These are phyloP conservation scores for Plebejus anna DNA, from an alignment of 2,888 invertebrate genomes.

Conservation along the genomic window DNA sequence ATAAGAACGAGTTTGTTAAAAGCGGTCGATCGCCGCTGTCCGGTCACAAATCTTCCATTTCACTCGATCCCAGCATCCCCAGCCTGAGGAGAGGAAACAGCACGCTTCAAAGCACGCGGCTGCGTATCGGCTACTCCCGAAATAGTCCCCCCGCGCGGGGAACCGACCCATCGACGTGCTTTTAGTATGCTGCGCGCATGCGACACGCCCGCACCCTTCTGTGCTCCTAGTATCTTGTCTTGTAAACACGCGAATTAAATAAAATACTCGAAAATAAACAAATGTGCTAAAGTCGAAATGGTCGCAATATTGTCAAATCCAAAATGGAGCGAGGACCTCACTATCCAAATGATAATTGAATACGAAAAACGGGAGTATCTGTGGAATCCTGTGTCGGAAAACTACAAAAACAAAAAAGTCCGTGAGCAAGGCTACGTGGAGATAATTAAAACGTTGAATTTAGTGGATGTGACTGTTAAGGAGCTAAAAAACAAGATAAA, in stretches of 20 bases:
- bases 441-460: constrained; percentile 70
- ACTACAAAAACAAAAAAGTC: constrained; percentile 76
- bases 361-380: constrained; percentile 75
- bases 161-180: constrained; percentile 77
- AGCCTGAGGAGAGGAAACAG: constrained; percentile 74
- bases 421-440: constrained; percentile 74
- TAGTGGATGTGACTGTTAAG: constrained; percentile 72
- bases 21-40: constrained; percentile 45
- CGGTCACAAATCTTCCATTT: constrained; percentile 78
- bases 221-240: constrained; percentile 61
- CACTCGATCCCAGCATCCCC: constrained; percentile 75
- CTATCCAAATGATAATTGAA: constrained; percentile 75
- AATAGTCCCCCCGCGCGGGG: constrained; percentile 73
- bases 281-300: constrained; percentile 63
- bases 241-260: constrained; percentile 57
- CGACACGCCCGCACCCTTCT: constrained; percentile 78
- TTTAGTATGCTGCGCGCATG: constrained; percentile 81
- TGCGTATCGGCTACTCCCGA: constrained; percentile 79
- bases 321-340: constrained; percentile 76
- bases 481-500: constrained; percentile 78
- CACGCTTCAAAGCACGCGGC: constrained; percentile 79
- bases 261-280: constrained; percentile 46
- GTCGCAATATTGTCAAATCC: constrained; percentile 75
- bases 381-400: constrained; percentile 75
- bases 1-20: constrained; percentile 36